A percentile compares a stretch with the other conserved stretches of the same genome.
Conservation (phyloP, 2,888 invertebrate genomes). For the Hydriomena furcata region DNA sequence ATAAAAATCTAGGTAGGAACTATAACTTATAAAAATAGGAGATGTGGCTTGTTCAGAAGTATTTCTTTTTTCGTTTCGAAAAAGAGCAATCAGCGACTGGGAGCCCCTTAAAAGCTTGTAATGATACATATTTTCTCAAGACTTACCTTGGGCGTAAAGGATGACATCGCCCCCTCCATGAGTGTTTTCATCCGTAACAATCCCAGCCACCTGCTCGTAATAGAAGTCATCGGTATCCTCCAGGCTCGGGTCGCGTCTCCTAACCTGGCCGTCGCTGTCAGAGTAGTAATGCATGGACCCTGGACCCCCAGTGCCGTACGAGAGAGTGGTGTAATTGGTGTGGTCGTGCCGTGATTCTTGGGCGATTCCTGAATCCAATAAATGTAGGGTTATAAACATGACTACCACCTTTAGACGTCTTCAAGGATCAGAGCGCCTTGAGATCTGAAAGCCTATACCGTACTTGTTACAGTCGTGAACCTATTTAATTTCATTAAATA, state of each 20-base stretch:
- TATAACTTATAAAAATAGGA: too few relatives aligned
- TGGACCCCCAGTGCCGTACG: conserved; percentile 90
- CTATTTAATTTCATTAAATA: too few relatives aligned
- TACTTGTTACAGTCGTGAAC: too few relatives aligned
- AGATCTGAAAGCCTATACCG: too few relatives aligned
- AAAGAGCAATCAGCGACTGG: too few relatives aligned
- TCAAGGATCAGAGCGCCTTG: too few relatives aligned
- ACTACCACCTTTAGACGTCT: too few relatives aligned
- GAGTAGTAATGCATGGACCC: conserved; percentile 84
- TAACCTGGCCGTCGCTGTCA: conserved; percentile 48
- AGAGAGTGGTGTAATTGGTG: conserved; percentile 89
- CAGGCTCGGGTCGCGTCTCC: conserved; percentile 84
- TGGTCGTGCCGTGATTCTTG: conserved; percentile 84
- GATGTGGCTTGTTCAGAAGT: too few relatives aligned
- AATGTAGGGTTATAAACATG: too few relatives aligned
- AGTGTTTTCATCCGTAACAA: conserved; percentile 88
- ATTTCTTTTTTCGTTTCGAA: too few relatives aligned
- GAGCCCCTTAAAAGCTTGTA: too few relatives aligned
- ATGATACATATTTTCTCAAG: not conserved
- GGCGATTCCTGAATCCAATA: conserved; percentile 84
- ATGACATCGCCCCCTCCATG: conserved; percentile 94
- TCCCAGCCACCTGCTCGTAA: conserved; percentile 89
- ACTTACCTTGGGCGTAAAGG: conserved; percentile 89
- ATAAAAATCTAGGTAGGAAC: too few relatives aligned
- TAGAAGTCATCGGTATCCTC: conserved; percentile 85